These are phyloP conservation scores for Apteryx mantelli DNA, from an alignment of 2,113 vertebrate genomes.

Conservation along the genomic window DNA sequence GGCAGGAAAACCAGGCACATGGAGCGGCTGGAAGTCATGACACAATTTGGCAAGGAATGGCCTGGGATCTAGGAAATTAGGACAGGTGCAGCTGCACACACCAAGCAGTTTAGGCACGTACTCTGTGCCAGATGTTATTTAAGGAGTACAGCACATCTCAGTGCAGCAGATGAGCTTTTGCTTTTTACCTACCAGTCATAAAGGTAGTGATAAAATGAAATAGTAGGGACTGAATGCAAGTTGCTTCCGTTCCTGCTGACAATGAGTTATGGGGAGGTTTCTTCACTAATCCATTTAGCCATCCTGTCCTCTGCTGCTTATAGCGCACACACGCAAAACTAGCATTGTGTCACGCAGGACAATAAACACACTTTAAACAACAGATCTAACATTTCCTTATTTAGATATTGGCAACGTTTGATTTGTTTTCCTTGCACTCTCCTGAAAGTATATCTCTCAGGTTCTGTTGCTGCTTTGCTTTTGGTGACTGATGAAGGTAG, in stretches of 20 bases:
- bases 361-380: background rate
- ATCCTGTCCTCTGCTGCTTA: background rate
- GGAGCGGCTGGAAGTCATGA: background rate
- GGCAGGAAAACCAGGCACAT: background rate
- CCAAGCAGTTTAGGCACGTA: background rate
- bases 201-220: background rate
- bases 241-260: background rate
- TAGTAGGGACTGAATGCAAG: background rate
- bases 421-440: background rate
- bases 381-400: background rate
- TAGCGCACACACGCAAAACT: background rate
- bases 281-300: background rate
- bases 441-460: background rate
- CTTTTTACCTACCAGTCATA: background rate
- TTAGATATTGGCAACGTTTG: background rate
- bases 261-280: background rate
- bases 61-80: background rate
- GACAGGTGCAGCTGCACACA: fast-evolving
- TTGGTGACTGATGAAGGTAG: background rate
- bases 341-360: background rate
- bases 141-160: background rate
- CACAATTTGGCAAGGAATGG: background rate
- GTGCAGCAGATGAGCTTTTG: background rate
- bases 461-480: background rate
- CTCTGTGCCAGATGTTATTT: background rate